Conservation (phyloP, 2,888 invertebrate genomes). For the Parnassius apollo region DNA sequence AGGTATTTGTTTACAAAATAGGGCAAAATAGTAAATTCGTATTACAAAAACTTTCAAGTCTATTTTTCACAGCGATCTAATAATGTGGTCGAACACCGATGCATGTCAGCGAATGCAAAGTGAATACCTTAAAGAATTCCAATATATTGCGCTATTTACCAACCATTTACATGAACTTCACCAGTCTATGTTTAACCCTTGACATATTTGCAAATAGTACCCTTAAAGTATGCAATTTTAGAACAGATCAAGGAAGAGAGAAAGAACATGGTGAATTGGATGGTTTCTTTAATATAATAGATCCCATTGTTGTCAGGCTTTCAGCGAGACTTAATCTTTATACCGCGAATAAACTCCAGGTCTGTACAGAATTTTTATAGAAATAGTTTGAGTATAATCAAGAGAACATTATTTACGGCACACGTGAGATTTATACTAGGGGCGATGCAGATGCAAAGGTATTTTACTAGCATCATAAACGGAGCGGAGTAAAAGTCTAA, state of each 20-base stretch:
- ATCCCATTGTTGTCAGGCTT: slow-evolving; percentile 42
- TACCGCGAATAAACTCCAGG: slow-evolving; percentile 45
- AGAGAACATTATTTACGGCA: not conserved
- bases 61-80: slow-evolving; percentile 16
- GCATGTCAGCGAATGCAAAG: slow-evolving; percentile 40
- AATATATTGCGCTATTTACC: slow-evolving; percentile 49
- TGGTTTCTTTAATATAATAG: slow-evolving; percentile 36
- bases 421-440: too few species aligned
- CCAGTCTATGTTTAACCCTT: slow-evolving; percentile 35
- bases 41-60: not conserved
- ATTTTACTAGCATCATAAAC: too few species aligned
- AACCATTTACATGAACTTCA: slow-evolving; percentile 43
- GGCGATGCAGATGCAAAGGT: too few species aligned
- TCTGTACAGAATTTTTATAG: slow-evolving; percentile 32
- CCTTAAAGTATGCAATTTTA: slow-evolving; percentile 27
- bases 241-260: slow-evolving; percentile 24
- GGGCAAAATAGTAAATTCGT: too few species aligned
- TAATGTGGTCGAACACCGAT: slow-evolving; percentile 18
- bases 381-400: slow-evolving; percentile 34
- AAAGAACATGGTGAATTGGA: slow-evolving; percentile 34
- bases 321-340: slow-evolving; percentile 49
- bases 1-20: too few species aligned
- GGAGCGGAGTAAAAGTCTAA: too few species aligned
- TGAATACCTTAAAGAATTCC: slow-evolving; percentile 49
- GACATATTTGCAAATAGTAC: slow-evolving; percentile 29